phyloP scores from a whole-genome alignment of 2,888 invertebrate genomes.

The Lepidonotus clava region DNA sequence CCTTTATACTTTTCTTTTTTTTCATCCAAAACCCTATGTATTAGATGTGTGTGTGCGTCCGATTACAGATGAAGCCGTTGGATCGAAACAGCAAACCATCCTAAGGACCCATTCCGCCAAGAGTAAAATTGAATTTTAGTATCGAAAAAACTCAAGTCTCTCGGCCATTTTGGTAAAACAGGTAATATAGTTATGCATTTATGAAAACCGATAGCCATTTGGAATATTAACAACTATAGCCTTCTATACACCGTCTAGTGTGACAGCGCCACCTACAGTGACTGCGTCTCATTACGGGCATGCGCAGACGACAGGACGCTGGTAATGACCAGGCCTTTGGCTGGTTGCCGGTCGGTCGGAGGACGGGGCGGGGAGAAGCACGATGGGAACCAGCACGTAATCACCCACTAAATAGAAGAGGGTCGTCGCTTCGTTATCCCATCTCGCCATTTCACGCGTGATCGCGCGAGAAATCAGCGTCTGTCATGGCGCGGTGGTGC shows the following conservation, averaged over 20 bases:
- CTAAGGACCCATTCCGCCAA: no score
- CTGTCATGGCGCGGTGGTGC: background rate
- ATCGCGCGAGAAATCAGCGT: constrained; percentile 47
- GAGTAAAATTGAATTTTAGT: no score
- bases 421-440: constrained; percentile 28
- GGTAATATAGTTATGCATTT: no score
- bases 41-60: no score
- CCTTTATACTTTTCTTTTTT: no score
- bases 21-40: no score
- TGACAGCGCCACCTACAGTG: background rate
- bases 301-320: constrained; percentile 25
- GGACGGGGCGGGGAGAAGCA: background rate
- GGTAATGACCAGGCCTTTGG: constrained; percentile 19
- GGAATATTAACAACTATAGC: no score
- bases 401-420: constrained; percentile 47
- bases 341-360: background rate
- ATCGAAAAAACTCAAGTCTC: no score
- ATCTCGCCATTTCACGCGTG: constrained; percentile 33
- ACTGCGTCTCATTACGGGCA: constrained; percentile 16
- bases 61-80: no score
- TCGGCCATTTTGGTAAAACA: no score
- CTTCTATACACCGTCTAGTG: background rate
- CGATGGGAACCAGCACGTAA: constrained; percentile 9
- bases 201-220: no score
- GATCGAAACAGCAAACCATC: no score